Evolutionary conservation across 2,888 invertebrate genomes (phyloP), one percentile per base, ranked within the genome.

Genomic region (Drosophila koepferae): DNA sequence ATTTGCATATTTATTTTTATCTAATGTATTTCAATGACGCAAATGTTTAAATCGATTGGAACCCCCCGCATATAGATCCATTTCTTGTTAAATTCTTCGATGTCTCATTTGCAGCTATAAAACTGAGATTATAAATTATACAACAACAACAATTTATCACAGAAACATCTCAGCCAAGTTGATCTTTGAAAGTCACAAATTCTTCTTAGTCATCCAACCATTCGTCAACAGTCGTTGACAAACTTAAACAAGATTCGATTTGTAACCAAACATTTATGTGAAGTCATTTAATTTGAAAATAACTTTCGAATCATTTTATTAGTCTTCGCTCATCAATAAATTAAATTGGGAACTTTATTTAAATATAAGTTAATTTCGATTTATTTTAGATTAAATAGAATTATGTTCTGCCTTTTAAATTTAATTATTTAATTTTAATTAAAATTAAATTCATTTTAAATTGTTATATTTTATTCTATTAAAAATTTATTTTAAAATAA

Each of bases 81-180:
- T 36, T 53, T 53, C 14, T 20, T 20, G 53, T 8, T 20, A 53
- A 53, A 18, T 34, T 20, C 12, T 36, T 20, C 14, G 14, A 51
- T 36, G 7, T 20, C 16, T 53, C 31, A 51, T 51, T 16, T 10
- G n/a, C 48, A 48, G 48, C 28, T n/a, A 48, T 48, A 48, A 31
- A n/a, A 31, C n/a, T 18, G 2, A 12, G 12, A 18, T n/a, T 16
- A 23, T 6, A 8, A 4, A 18, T 10, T 16, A 23, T 6, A 8
- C 16, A 9, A 44, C 2, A 44, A 23, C 44, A 23, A 23, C 48
- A 28, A 48, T 23, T 7, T 18, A 23, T 49, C 31, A 49, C 10
- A 12, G n/a, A 10, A 16, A 18, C 14, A 51, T 34, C 20, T 53
- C 18, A 23, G 16, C 38, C n/a, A 23, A 38, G 16, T 20, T 53